Conservation (phyloP, 2,113 vertebrate species). For the Apodemus speciosus region DNA sequence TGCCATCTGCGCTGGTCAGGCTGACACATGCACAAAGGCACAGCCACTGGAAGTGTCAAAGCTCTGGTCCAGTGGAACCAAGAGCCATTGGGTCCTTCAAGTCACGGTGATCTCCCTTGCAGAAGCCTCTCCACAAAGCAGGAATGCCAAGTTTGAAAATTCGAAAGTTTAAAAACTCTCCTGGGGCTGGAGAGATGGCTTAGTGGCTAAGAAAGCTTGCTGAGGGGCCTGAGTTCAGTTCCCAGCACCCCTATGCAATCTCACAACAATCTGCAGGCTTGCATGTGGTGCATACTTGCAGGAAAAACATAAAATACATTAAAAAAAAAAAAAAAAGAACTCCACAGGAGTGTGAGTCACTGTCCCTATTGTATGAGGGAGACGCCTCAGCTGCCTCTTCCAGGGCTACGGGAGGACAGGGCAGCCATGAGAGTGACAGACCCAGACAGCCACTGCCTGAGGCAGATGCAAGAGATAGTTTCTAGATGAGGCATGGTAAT, state of each 20-base stretch:
- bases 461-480: neutral
- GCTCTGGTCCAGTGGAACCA: accelerated
- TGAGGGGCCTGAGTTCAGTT: neutral
- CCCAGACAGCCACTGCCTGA: accelerated
- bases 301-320: neutral
- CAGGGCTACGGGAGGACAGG: accelerated
- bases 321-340: neutral
- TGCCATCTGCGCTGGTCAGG: accelerated
- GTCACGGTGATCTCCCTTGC: accelerated
- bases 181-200: neutral
- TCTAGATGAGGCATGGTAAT: neutral
- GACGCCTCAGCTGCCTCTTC: accelerated
- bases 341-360: neutral
- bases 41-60: accelerated
- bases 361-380: accelerated
- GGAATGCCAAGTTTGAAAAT: too few species aligned
- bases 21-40: accelerated
- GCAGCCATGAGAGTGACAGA: accelerated
- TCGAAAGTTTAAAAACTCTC: neutral
- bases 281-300: neutral
- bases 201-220: neutral
- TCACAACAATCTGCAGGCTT: neutral
- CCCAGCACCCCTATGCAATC: neutral
- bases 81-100: accelerated
- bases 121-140: neutral